A percentile compares a stretch with the other conserved stretches of the same genome.
Evolutionary conservation across 2,113 vertebrate species (phyloP).

Genomic region (Corythornis madagascariensis): DNA sequence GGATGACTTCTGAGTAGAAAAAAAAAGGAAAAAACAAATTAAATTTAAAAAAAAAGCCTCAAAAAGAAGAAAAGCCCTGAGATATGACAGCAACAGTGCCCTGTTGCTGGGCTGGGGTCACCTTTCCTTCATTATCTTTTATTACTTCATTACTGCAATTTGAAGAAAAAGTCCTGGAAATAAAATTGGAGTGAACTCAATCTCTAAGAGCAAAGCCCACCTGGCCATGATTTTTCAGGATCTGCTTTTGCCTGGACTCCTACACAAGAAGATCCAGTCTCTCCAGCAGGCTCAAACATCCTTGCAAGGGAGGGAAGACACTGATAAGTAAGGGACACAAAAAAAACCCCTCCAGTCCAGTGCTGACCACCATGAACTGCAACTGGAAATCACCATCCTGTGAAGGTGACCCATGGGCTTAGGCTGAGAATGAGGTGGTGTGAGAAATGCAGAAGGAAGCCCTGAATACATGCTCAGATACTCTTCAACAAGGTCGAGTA

Average conservation of each 20-base stretch:
- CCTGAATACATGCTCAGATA: not conserved
- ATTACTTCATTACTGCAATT: not conserved
- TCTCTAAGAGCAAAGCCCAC: not conserved
- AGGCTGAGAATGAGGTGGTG: not conserved
- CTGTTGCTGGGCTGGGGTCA: not conserved
- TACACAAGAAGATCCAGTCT: not conserved
- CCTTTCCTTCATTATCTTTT: not conserved
- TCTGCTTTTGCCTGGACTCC: not conserved
- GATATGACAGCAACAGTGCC: not conserved
- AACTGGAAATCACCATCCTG: fast-evolving
- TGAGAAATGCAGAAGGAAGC: not conserved
- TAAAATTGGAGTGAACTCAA: not conserved
- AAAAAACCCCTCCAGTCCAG: not conserved
- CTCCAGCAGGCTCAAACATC: not conserved
- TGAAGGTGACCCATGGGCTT: not conserved
- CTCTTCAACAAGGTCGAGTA: not conserved
- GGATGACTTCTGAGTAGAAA: not conserved
- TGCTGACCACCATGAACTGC: fast-evolving
- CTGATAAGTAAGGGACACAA: not conserved
- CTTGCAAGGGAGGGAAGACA: not conserved
- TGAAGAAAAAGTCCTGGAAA: not conserved
- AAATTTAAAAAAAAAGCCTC: not conserved
- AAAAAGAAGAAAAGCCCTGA: not conserved
- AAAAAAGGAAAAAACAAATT: not conserved
- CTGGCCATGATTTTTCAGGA: not conserved